Evolutionary conservation across 37 sponge, comb jelly and placozoan genomes (phyloP).

Genomic region (Oscarella lobularis): DNA sequence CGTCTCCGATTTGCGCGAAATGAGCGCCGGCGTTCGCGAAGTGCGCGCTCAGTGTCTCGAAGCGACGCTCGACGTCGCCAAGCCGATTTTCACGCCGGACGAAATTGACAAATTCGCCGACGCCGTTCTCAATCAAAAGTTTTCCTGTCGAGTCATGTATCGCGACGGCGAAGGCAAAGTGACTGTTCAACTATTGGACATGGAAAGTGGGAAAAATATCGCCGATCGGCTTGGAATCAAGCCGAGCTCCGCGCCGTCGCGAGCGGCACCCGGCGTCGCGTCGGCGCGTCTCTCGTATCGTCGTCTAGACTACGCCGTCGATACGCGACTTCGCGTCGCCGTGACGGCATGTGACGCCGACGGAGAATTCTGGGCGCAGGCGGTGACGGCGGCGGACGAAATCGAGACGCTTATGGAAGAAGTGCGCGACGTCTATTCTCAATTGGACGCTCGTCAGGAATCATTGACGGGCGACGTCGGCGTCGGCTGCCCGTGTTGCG

Average conservation of each 20-base stretch:
- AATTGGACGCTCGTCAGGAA: neutral
- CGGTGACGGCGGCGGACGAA: neutral
- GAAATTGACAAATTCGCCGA: neutral
- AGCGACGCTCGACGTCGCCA: neutral
- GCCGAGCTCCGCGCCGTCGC: neutral
- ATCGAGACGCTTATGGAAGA: neutral
- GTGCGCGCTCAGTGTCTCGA: neutral
- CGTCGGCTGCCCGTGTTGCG: conserved; percentile 42
- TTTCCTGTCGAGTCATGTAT: neutral
- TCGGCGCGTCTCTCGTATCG: too few relatives aligned
- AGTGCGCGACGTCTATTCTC: neutral
- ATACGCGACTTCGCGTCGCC: too few relatives aligned
- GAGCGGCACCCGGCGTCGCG: neutral
- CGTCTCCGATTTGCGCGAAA: neutral
- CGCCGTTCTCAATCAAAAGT: neutral
- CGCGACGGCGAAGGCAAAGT: neutral
- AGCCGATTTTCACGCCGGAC: neutral
- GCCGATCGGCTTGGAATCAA: neutral
- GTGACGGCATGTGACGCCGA: too few relatives aligned
- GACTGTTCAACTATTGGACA: neutral
- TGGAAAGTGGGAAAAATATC: neutral
- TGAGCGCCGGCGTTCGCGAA: neutral
- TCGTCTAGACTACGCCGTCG: too few relatives aligned
- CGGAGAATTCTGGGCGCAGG: neutral
- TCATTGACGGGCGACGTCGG: conserved; percentile 10